These are phyloP conservation scores for Apomyelois bistriatella DNA, from an alignment of 2,888 invertebrate genomes.

Conservation along the genomic window DNA sequence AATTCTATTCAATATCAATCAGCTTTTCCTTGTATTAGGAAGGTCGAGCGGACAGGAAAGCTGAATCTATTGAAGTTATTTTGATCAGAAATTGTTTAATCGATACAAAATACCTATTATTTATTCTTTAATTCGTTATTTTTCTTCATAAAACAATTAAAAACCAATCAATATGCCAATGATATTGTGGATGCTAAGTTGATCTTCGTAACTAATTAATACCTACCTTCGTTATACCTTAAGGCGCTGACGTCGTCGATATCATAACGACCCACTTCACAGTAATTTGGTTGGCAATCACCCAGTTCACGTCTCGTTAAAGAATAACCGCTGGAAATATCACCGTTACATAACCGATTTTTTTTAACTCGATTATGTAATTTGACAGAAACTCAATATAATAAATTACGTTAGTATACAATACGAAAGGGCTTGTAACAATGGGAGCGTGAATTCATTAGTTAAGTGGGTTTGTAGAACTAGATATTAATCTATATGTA, in stretches of 20 bases:
- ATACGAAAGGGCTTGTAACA: neutral
- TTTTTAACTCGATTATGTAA: slow-evolving; percentile 2
- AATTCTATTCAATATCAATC: neutral
- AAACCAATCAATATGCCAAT: no score
- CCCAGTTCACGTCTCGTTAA: neutral
- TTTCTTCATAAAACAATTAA: no score
- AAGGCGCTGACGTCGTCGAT: neutral
- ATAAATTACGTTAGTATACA: neutral
- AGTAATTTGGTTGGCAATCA: slow-evolving; percentile 9
- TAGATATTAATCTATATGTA: no score
- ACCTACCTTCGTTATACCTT: no score
- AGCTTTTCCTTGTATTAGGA: slow-evolving; percentile 2
- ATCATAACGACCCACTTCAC: neutral
- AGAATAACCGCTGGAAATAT: slow-evolving; percentile 2
- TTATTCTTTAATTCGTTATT: no score
- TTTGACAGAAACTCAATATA: neutral
- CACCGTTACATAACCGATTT: neutral
- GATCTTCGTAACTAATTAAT: no score
- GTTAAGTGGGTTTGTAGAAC: neutral
- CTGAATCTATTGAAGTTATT: neutral
- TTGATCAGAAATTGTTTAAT: neutral
- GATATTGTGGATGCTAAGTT: neutral
- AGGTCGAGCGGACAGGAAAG: neutral
- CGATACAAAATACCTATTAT: no score
- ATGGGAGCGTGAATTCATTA: slow-evolving; percentile 5